phyloP scores from a whole-genome alignment of 2,113 vertebrate species.

The Syngnathus scovelli region DNA sequence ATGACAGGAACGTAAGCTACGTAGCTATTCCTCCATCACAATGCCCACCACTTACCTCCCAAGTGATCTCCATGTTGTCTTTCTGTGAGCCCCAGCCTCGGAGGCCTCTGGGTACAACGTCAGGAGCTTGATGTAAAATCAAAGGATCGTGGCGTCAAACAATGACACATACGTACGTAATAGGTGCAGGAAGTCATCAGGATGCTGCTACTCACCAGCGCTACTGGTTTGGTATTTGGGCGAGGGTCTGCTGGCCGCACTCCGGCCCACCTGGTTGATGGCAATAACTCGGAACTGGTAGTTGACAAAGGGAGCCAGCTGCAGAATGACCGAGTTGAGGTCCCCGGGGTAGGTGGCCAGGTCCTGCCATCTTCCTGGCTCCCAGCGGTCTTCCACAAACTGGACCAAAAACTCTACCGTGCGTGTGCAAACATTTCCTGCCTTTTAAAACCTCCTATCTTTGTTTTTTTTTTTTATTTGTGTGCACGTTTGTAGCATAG shows the following conservation, averaged over 20 bases:
- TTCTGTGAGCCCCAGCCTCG: slow-evolving; percentile 83
- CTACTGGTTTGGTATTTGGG: slow-evolving; percentile 86
- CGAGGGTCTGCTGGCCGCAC: slow-evolving; percentile 81
- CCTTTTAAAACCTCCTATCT: neutral
- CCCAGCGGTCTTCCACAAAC: slow-evolving; percentile 86
- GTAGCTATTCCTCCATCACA: neutral
- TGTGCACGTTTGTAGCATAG: slow-evolving; percentile 8
- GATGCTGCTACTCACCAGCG: slow-evolving; percentile 70
- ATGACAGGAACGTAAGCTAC: neutral
- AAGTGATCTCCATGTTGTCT: slow-evolving; percentile 95
- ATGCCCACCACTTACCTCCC: slow-evolving; percentile 75
- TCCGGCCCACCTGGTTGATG: slow-evolving; percentile 86
- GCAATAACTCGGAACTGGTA: slow-evolving; percentile 94
- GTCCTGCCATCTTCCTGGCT: slow-evolving; percentile 82
- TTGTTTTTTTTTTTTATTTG: neutral
- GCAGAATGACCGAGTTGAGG: slow-evolving; percentile 82
- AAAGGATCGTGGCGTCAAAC: neutral
- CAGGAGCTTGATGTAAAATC: slow-evolving; percentile 77
- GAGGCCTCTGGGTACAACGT: slow-evolving; percentile 79
- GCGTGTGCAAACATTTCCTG: neutral
- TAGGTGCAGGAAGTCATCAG: neutral
- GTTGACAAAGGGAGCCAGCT: slow-evolving; percentile 86
- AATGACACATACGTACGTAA: neutral
- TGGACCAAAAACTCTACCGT: slow-evolving; percentile 83
- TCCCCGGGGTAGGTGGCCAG: slow-evolving; percentile 80